Conservation (phyloP, 2,797 vertebrate genomes). For the Fundulus diaphanus region DNA sequence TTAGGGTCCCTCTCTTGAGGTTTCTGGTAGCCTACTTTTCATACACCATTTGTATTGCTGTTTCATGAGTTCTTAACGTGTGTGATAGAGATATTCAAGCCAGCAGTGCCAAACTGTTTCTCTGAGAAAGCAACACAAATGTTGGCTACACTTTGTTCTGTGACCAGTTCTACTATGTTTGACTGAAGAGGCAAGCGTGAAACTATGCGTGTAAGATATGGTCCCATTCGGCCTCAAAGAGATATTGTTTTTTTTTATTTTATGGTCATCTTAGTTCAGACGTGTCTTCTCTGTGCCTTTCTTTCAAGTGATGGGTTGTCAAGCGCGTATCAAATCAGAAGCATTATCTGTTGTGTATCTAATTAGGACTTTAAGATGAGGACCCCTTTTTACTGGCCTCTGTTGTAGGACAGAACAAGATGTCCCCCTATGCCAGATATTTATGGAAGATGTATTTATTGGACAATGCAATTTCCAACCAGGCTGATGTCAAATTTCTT, state of each 20-base stretch:
- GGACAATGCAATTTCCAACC: conserved; percentile 6
- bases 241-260: neutral
- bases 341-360: neutral
- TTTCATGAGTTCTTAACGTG: neutral
- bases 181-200: neutral
- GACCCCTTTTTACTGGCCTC: neutral
- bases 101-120: neutral
- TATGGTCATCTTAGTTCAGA: conserved; percentile 5
- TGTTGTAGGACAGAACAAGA: conserved; percentile 10
- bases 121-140: neutral
- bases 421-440: conserved; percentile 13
- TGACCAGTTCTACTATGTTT: neutral
- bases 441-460: conserved; percentile 8
- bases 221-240: neutral
- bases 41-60: neutral
- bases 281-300: neutral
- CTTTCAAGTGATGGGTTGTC: neutral
- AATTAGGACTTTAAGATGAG: conserved; percentile 13
- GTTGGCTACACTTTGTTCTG: neutral
- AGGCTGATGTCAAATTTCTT: neutral
- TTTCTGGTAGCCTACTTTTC: neutral
- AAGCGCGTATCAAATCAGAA: neutral
- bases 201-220: neutral
- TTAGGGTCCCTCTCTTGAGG: neutral
- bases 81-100: neutral